Conservation (phyloP, 92 coral and sea anemone genomes). For the Heteractis magnifica region DNA sequence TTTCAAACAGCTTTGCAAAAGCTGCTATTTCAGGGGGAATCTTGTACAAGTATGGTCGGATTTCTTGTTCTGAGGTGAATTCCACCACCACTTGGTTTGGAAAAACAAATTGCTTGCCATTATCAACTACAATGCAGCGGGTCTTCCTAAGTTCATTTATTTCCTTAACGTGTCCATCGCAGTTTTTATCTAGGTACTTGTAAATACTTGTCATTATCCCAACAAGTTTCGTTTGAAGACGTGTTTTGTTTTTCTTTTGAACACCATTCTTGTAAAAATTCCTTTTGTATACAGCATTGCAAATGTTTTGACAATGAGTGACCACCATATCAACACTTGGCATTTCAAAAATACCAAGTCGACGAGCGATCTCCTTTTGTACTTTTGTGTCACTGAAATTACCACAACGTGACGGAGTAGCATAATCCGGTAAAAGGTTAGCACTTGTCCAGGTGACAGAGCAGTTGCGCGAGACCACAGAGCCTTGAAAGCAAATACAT, state of each 20-base stretch:
- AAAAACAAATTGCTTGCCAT: too few relatives aligned
- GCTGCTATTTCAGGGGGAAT: slow-evolving; percentile 41
- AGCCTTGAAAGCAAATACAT: slow-evolving; percentile 44
- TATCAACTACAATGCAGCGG: too few relatives aligned
- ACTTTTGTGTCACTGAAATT: too few relatives aligned
- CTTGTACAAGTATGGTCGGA: slow-evolving; percentile 28
- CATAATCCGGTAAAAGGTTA: slow-evolving; percentile 49
- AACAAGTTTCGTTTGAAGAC: not conserved
- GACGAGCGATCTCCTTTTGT: not conserved
- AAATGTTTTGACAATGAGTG: slow-evolving; percentile 59
- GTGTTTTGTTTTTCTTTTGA: not conserved
- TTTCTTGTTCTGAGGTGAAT: slow-evolving; percentile 24
- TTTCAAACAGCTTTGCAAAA: too few relatives aligned
- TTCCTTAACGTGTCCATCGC: too few relatives aligned
- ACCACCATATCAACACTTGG: slow-evolving; percentile 61
- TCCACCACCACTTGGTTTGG: slow-evolving; percentile 29
- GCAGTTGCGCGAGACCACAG: slow-evolving; percentile 12
- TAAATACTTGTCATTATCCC: slow-evolving; percentile 57
- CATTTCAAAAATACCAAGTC: slow-evolving; percentile 33
- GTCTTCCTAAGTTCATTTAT: too few relatives aligned
- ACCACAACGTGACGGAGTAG: slow-evolving; percentile 14
- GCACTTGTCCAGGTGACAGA: slow-evolving; percentile 56
- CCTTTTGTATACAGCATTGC: slow-evolving; percentile 8
- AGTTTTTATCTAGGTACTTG: slow-evolving; percentile 28
- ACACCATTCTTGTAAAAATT: not conserved